A percentile compares a stretch with the other conserved stretches of the same genome.
phyloP scores from a whole-genome alignment of 1,140 invertebrate species.

The Protaetia brevitarsis region DNA sequence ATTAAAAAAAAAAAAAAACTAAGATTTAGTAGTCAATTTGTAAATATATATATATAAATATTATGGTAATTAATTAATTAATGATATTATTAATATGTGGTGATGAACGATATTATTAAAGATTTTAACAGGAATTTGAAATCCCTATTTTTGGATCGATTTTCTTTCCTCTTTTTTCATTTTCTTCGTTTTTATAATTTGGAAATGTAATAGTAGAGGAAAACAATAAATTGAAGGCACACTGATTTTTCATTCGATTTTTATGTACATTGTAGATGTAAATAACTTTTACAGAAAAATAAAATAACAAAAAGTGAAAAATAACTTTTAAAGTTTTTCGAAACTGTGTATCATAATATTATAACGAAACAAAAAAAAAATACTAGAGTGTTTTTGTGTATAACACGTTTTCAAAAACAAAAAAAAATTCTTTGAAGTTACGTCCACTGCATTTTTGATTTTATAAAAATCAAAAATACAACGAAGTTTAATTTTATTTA shows the following conservation, averaged over 20 bases:
- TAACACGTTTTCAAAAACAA: neutral
- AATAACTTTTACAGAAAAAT: conserved; percentile 3
- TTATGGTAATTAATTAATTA: neutral
- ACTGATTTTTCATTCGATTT: too few species aligned
- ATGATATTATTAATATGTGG: neutral
- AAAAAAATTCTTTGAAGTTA: too few species aligned
- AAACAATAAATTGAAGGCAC: too few species aligned
- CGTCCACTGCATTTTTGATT: too few species aligned
- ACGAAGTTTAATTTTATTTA: conserved; percentile 1
- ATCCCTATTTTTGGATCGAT: too few species aligned
- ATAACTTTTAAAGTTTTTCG: conserved; percentile 8
- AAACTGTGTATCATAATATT: too few species aligned
- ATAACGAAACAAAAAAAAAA: neutral
- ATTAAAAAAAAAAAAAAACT: conserved; percentile 7
- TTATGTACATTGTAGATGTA: neutral
- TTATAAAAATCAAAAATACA: conserved; percentile 13
- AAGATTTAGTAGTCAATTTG: conserved; percentile 18
- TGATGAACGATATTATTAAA: neutral
- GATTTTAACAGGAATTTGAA: too few species aligned
- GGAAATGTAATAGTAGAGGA: too few species aligned
- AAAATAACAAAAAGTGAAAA: neutral
- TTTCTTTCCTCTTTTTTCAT: too few species aligned
- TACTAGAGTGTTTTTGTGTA: neutral
- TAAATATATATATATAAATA: conserved; percentile 16
- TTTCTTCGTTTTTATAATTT: too few species aligned